A percentile compares a stretch with the other conserved stretches of the same genome.
Conservation (phyloP, 2,113 vertebrate species). For the Arvicanthis niloticus region DNA sequence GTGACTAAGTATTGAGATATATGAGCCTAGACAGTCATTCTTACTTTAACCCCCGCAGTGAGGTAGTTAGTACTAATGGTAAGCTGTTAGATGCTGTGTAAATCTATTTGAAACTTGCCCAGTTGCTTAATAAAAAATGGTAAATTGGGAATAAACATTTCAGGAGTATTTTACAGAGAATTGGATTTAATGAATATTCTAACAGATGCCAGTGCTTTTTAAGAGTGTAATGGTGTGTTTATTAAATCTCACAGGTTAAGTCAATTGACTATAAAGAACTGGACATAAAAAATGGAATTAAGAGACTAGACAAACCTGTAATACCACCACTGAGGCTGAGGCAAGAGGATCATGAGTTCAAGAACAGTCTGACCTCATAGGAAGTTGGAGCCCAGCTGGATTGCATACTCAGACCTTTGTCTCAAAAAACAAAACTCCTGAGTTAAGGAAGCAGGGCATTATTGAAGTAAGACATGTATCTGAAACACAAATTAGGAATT, state of each 20-base stretch:
- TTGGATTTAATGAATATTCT: conserved; percentile 36
- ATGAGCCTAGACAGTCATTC: background rate
- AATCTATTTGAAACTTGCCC: background rate
- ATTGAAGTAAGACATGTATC: background rate
- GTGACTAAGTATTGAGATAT: background rate
- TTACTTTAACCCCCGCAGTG: background rate
- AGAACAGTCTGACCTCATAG: background rate
- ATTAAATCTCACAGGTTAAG: conserved; percentile 14
- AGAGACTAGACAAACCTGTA: background rate
- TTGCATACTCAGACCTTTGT: background rate
- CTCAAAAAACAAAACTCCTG: background rate
- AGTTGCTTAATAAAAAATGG: background rate
- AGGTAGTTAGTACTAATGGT: background rate
- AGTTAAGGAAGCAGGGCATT: background rate
- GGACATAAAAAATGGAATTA: background rate
- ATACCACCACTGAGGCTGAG: background rate
- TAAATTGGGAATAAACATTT: conserved; percentile 23
- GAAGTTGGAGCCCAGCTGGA: too few species aligned
- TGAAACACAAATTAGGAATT: conserved; percentile 40
- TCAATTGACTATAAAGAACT: conserved; percentile 29
- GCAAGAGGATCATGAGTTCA: background rate
- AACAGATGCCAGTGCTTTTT: background rate
- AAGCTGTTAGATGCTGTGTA: background rate
- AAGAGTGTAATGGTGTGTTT: background rate
- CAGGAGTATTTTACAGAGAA: background rate